Evolutionary conservation across 1,140 invertebrate genomes (phyloP).

Genomic region (Penaeus vannamei): DNA sequence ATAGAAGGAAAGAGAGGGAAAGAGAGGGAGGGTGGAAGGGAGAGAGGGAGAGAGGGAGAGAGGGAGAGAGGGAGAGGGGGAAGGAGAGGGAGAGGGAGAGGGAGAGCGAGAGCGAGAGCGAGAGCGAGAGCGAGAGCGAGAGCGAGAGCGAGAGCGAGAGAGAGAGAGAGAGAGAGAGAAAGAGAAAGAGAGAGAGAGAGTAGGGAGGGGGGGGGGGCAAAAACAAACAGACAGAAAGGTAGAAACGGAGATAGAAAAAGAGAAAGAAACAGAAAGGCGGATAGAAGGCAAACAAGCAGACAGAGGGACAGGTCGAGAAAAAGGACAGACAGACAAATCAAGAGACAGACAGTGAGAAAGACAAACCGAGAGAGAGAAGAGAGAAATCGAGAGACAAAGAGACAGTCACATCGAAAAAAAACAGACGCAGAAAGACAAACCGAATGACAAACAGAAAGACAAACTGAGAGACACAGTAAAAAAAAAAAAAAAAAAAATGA

Average conservation of each 20-base stretch:
- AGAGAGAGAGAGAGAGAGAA: slow-evolving; percentile 20
- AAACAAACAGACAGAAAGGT: too few species aligned
- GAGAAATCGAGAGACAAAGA: too few species aligned
- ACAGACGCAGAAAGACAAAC: neutral
- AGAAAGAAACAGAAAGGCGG: too few species aligned
- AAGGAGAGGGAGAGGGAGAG: neutral
- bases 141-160: neutral
- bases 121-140: slow-evolving; percentile 44
- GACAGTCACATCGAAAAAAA: slow-evolving; percentile 69
- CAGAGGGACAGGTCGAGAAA: too few species aligned
- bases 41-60: neutral
- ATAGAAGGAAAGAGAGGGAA: neutral
- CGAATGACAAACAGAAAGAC: neutral
- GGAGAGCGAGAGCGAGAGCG: too few species aligned
- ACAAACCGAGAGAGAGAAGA: too few species aligned
- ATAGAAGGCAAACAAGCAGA: too few species aligned
- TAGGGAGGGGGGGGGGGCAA: too few species aligned
- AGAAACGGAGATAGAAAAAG: too few species aligned
- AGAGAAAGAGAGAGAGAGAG: slow-evolving; percentile 24
- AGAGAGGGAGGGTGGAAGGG: neutral
- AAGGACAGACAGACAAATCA: too few species aligned
- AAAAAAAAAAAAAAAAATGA: neutral
- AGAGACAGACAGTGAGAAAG: too few species aligned
- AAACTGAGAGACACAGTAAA: neutral
- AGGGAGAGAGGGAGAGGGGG: neutral